Conservation (phyloP, 2,888 invertebrate genomes). For the Drosophila rubida region DNA sequence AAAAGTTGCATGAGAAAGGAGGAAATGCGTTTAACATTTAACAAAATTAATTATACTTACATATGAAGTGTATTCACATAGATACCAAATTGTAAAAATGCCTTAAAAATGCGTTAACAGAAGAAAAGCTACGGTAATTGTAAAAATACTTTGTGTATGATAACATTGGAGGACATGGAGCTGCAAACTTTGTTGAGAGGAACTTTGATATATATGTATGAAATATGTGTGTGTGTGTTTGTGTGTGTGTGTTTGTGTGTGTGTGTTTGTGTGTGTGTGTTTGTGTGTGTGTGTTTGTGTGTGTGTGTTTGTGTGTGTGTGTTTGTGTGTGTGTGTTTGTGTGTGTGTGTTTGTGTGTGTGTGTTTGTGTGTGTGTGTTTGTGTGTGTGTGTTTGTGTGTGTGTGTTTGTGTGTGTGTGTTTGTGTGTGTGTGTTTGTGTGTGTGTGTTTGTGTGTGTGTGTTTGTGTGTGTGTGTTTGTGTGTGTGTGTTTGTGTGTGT, state of each 20-base stretch:
- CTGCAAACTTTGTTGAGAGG: slow-evolving; percentile 14
- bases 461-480: neutral
- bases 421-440: slow-evolving; percentile 5
- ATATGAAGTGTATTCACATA: slow-evolving; percentile 31
- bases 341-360: neutral
- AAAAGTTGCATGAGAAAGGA: slow-evolving; percentile 17
- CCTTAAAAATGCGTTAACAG: slow-evolving; percentile 67
- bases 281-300: slow-evolving; percentile 3
- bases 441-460: slow-evolving; percentile 4
- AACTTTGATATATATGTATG: slow-evolving; percentile 20
- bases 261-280: slow-evolving; percentile 4
- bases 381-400: slow-evolving; percentile 4
- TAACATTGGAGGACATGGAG: slow-evolving; percentile 14
- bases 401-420: neutral
- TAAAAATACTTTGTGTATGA: slow-evolving; percentile 53
- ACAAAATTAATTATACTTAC: slow-evolving; percentile 48
- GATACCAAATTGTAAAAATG: slow-evolving; percentile 57
- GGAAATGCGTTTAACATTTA: slow-evolving; percentile 47
- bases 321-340: slow-evolving; percentile 7
- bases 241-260: slow-evolving; percentile 8
- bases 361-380: slow-evolving; percentile 2
- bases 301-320: neutral
- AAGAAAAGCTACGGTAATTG: slow-evolving; percentile 49
- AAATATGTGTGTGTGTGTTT: neutral
- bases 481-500: slow-evolving; percentile 8